These are phyloP conservation scores for Papilio dardanus DNA, from an alignment of 1,140 invertebrate genomes.

Conservation along the genomic window DNA sequence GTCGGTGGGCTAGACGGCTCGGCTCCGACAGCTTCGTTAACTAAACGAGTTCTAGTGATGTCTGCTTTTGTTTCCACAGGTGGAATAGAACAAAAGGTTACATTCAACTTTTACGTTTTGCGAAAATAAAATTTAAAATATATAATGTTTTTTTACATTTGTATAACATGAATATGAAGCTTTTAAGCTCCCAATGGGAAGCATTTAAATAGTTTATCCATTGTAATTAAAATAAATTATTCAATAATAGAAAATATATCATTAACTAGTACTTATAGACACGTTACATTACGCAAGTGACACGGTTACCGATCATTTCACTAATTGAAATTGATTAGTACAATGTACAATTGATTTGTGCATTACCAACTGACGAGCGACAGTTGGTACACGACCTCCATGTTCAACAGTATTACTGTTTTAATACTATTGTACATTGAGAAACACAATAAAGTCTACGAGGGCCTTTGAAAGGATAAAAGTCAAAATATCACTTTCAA, in stretches of 20 bases:
- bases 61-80: slow-evolving; percentile 35
- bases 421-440: no score
- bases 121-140: slow-evolving; percentile 28
- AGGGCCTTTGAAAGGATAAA: no score
- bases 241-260: neutral
- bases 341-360: slow-evolving; percentile 26
- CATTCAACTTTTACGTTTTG: slow-evolving; percentile 20
- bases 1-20: slow-evolving; percentile 65
- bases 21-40: slow-evolving; percentile 57
- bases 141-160: no score
- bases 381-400: neutral
- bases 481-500: no score
- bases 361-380: neutral
- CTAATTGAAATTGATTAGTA: slow-evolving; percentile 36
- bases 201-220: neutral
- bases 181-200: neutral
- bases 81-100: slow-evolving; percentile 14
- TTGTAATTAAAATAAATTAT: neutral
- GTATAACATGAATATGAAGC: neutral
- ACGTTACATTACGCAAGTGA: slow-evolving; percentile 19
- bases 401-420: neutral
- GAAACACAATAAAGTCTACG: no score
- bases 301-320: neutral
- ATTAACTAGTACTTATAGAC: neutral
- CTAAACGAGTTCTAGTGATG: slow-evolving; percentile 44